Evolutionary conservation across 2,113 vertebrate species (phyloP).

Genomic region (Saccopteryx leptura): DNA sequence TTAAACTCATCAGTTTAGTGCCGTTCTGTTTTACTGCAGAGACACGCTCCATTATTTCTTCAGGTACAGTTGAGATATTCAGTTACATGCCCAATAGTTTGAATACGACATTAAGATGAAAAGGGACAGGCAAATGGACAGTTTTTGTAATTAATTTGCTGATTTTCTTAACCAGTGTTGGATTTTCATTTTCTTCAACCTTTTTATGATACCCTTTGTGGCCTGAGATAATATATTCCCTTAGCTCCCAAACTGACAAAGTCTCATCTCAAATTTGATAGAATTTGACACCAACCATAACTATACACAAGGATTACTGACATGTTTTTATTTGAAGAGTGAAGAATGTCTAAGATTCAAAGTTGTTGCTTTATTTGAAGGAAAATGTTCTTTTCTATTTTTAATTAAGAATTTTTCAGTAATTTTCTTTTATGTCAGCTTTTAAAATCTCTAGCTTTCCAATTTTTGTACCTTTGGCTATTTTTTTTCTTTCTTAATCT

Average conservation of each 20-base stretch:
- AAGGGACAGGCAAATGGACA: constrained; percentile 93
- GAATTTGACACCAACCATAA: constrained; percentile 79
- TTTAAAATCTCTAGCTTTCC: constrained; percentile 9
- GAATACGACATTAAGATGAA: constrained; percentile 95
- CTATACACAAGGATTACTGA: constrained; percentile 59
- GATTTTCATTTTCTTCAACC: constrained; percentile 88
- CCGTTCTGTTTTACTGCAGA: constrained; percentile 99
- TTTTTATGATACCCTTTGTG: constrained; percentile 86
- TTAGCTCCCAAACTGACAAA: constrained; percentile 70
- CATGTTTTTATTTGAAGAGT: constrained; percentile 64
- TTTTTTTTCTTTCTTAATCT: constrained; percentile 24
- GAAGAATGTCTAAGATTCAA: constrained; percentile 14
- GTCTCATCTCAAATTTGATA: constrained; percentile 77
- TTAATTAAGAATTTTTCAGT: constrained; percentile 47
- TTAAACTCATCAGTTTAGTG: constrained; percentile 99
- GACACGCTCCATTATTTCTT: constrained; percentile 99
- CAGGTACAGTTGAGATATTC: constrained; percentile 99
- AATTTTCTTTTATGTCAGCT: not conserved
- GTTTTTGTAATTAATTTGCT: constrained; percentile 95
- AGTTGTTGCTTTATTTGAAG: constrained; percentile 15
- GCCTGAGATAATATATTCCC: constrained; percentile 81
- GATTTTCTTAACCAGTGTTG: constrained; percentile 89
- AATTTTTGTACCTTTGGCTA: constrained; percentile 28
- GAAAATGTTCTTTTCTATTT: not conserved
- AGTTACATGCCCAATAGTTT: constrained; percentile 94